phyloP scores from a whole-genome alignment of 2,797 vertebrate species.

The Hyperoplus immaculatus region DNA sequence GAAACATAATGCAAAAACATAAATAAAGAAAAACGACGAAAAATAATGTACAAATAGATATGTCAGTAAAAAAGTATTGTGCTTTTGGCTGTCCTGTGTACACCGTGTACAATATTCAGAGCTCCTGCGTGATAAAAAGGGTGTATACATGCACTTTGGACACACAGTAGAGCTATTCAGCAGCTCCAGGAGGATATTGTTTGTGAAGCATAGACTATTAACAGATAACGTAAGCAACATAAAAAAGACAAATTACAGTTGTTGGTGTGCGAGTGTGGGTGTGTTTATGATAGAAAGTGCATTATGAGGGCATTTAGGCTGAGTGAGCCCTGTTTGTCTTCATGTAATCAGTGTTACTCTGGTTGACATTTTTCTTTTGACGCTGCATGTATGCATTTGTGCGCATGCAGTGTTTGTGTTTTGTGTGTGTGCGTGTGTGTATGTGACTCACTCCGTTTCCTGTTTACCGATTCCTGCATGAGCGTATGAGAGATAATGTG shows the following conservation, averaged over 20 bases:
- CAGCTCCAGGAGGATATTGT: conserved; percentile 46
- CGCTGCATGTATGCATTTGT: conserved; percentile 50
- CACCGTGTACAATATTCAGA: conserved; percentile 70
- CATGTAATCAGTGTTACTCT: conserved; percentile 48
- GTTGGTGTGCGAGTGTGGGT: conserved; percentile 24
- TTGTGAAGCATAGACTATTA: conserved; percentile 36
- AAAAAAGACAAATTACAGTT: conserved; percentile 53
- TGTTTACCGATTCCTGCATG: conserved; percentile 38
- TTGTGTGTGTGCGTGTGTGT: conserved; percentile 20
- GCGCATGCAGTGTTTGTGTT: conserved; percentile 33
- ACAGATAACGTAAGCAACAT: conserved; percentile 46
- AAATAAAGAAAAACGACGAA: neutral
- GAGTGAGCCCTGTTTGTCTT: conserved; percentile 54
- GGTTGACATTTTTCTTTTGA: conserved; percentile 15
- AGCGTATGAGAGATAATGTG: conserved; percentile 32
- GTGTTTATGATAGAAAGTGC: conserved; percentile 76
- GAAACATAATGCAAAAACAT: neutral
- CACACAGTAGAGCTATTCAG: conserved; percentile 40
- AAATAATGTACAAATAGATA: conserved; percentile 65
- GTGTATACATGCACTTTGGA: conserved; percentile 66
- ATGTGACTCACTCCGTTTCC: conserved; percentile 45
- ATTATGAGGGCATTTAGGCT: conserved; percentile 76
- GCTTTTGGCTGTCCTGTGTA: conserved; percentile 80
- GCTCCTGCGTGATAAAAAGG: conserved; percentile 59
- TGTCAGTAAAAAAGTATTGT: conserved; percentile 80